phyloP scores from a whole-genome alignment of 1,140 invertebrate species.

The Drosophila ficusphila region DNA sequence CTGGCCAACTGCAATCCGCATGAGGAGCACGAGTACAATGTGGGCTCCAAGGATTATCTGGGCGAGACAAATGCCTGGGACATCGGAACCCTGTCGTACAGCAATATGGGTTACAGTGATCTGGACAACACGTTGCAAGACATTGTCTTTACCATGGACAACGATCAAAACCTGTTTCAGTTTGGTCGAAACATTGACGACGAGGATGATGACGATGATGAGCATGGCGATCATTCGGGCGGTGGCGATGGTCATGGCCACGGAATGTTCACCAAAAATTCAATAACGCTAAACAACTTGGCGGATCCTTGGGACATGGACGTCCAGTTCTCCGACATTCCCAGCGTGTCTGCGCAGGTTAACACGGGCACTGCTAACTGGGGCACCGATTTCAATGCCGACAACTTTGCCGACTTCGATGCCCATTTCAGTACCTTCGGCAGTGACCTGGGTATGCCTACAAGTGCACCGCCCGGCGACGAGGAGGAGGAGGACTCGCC shows the following conservation, averaged over 20 bases:
- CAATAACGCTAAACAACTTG: constrained; percentile 58
- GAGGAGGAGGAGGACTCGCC: constrained; percentile 1
- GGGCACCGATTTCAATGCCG: constrained; percentile 62
- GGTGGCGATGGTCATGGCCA: constrained; percentile 50
- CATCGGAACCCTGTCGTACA: constrained; percentile 35
- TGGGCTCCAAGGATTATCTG: constrained; percentile 60
- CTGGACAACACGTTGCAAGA: constrained; percentile 67
- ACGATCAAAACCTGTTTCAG: constrained; percentile 71
- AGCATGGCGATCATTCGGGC: constrained; percentile 47
- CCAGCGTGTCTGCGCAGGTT: constrained; percentile 39
- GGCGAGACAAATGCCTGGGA: constrained; percentile 62
- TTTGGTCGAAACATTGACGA: constrained; percentile 72
- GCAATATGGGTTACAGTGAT: constrained; percentile 62
- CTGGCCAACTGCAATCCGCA: constrained; percentile 79
- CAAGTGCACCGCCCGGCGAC: constrained; percentile 3
- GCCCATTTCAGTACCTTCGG: constrained; percentile 75
- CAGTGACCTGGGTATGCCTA: constrained; percentile 67
- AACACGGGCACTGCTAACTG: constrained; percentile 61
- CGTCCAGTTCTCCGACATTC: constrained; percentile 66
- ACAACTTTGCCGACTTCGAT: constrained; percentile 83
- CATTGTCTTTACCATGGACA: constrained; percentile 68
- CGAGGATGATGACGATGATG: constrained; percentile 73
- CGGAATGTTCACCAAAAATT: constrained; percentile 65
- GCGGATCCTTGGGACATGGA: constrained; percentile 74
- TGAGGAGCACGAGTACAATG: constrained; percentile 63